Evolutionary conservation across 2,888 invertebrate genomes (phyloP).

Genomic region (Ornithoptera priamus): DNA sequence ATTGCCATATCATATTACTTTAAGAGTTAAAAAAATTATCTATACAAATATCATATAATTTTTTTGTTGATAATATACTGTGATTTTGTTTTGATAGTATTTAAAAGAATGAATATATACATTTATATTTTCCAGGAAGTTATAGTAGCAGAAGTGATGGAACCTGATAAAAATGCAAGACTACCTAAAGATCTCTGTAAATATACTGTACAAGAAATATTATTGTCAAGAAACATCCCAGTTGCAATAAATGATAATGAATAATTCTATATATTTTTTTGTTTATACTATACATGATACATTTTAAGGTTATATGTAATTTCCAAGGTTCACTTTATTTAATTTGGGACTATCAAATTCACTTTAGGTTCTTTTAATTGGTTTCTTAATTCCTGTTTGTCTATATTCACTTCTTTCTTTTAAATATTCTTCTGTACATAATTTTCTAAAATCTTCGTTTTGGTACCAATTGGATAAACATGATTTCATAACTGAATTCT

Average conservation of each 20-base stretch:
- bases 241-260: conserved; percentile 67
- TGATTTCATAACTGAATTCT: conserved; percentile 84
- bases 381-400: conserved; percentile 86
- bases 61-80: too few relatives aligned
- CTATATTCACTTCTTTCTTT: conserved; percentile 90
- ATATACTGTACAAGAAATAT: conserved; percentile 82
- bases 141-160: conserved; percentile 81
- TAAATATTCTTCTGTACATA: conserved; percentile 90
- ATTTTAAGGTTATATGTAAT: conserved; percentile 33
- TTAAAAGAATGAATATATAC: conserved; percentile 8
- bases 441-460: conserved; percentile 85
- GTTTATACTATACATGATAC: conserved; percentile 33
- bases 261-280: conserved; percentile 36
- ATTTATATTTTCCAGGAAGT: conserved; percentile 77
- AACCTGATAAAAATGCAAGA: conserved; percentile 49
- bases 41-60: too few relatives aligned
- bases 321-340: conserved; percentile 10
- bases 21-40: too few relatives aligned
- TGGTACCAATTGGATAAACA: conserved; percentile 89
- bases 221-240: conserved; percentile 80
- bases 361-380: conserved; percentile 66
- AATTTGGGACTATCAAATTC: conserved; percentile 11
- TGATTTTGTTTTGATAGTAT: too few relatives aligned
- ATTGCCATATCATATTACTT: too few relatives aligned
- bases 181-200: conserved; percentile 75